Percentiles rank a stretch among this genome's conserved stretches.
Conservation (phyloP, 2,113 vertebrate species). For the Panthera leo region DNA sequence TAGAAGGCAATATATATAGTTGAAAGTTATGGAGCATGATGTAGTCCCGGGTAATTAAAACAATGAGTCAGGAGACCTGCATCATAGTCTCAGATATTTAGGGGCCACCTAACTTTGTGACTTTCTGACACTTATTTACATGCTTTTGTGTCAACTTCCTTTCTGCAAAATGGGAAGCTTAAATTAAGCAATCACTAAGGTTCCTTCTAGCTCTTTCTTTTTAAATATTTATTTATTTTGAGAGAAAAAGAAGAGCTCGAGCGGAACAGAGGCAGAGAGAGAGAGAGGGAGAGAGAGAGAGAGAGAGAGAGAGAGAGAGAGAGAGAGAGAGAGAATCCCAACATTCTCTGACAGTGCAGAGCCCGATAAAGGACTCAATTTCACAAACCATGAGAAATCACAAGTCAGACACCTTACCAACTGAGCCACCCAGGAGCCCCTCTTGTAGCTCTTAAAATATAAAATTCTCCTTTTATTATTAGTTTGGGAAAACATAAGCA, state of each 20-base stretch:
- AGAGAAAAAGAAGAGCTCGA: no score
- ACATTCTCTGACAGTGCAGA: no score
- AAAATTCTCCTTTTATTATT: background rate
- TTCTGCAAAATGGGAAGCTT: background rate
- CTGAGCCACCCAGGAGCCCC: no score
- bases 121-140: background rate
- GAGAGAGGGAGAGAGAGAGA: no score
- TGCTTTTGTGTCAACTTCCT: background rate
- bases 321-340: no score
- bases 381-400: no score
- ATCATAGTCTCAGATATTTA: background rate
- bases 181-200: background rate
- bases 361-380: no score
- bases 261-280: no score
- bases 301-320: no score
- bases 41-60: background rate
- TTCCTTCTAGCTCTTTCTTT: conserved; percentile 4
- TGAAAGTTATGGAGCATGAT: background rate
- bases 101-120: background rate
- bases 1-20: background rate
- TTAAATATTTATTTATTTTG: no score
- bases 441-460: background rate
- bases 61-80: background rate
- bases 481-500: conserved; percentile 4
- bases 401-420: no score